These are phyloP conservation scores for Heterocephalus glaber DNA, from an alignment of 2,113 vertebrate species.

Conservation along the genomic window DNA sequence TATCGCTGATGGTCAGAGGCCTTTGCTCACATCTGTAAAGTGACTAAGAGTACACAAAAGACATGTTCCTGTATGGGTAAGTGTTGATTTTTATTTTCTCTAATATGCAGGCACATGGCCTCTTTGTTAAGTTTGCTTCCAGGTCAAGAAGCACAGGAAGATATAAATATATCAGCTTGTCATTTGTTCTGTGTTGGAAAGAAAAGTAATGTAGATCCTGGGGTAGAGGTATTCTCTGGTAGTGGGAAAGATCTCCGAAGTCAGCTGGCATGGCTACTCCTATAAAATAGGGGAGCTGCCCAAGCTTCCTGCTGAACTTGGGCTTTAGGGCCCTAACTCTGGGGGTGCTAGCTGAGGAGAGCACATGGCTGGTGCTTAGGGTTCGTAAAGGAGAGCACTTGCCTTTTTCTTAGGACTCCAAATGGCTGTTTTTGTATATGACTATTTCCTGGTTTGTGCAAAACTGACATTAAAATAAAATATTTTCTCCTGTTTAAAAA, in stretches of 20 bases:
- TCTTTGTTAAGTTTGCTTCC: neutral
- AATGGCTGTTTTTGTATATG: neutral
- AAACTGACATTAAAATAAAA: neutral
- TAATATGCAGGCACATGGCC: neutral
- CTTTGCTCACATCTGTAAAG: neutral
- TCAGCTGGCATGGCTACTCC: neutral
- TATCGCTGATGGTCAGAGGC: neutral
- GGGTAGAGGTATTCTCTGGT: neutral
- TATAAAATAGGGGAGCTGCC: accelerated
- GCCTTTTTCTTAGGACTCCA: neutral
- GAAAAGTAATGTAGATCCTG: neutral
- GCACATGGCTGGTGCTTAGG: accelerated
- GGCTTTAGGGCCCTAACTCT: neutral
- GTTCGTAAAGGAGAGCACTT: accelerated
- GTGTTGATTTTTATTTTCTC: neutral
- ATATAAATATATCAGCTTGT: neutral
- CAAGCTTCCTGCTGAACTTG: no score
- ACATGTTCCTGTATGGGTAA: neutral
- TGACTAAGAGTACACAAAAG: neutral
- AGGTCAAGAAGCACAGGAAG: neutral
- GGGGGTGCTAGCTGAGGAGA: neutral
- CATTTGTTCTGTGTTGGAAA: neutral
- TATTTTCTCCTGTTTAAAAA: neutral
- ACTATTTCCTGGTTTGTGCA: neutral
- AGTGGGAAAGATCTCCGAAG: neutral